phyloP scores from a whole-genome alignment of 2,113 vertebrate species.

The Callaeas wilsoni region DNA sequence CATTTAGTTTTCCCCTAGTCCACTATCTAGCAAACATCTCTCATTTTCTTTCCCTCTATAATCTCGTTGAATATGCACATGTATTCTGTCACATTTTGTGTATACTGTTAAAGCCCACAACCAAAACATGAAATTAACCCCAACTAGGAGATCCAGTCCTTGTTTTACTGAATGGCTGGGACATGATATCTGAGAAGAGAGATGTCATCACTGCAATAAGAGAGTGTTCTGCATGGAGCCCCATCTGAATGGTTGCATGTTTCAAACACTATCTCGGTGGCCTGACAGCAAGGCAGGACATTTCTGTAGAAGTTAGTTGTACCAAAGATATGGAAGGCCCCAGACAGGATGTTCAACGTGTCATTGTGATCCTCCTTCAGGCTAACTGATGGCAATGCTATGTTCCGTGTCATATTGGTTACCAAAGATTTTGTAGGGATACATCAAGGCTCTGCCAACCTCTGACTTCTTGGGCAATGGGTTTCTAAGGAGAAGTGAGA shows the following conservation, averaged over 20 bases:
- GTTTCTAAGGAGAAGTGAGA: neutral
- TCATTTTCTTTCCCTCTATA: neutral
- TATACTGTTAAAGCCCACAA: neutral
- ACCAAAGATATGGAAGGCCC: neutral
- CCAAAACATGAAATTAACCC: neutral
- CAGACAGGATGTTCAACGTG: neutral
- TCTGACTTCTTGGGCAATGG: neutral
- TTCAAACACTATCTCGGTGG: neutral
- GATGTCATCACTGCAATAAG: neutral
- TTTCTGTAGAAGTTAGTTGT: neutral
- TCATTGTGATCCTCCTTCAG: neutral
- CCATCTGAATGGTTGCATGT: fast-evolving
- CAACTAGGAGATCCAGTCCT: neutral
- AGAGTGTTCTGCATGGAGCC: neutral
- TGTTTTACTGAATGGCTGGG: neutral
- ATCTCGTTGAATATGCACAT: neutral
- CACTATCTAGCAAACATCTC: neutral
- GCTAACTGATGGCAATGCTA: too few relatives aligned
- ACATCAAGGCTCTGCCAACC: neutral
- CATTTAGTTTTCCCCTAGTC: neutral
- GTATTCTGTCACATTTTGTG: neutral
- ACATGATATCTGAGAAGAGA: neutral
- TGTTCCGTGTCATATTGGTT: neutral
- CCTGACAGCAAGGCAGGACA: neutral
- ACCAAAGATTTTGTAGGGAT: neutral